Percentiles rank a stretch among this genome's conserved stretches.
These are phyloP conservation scores for Morus bassanus DNA, from an alignment of 2,797 vertebrate species.

Conservation along the genomic window DNA sequence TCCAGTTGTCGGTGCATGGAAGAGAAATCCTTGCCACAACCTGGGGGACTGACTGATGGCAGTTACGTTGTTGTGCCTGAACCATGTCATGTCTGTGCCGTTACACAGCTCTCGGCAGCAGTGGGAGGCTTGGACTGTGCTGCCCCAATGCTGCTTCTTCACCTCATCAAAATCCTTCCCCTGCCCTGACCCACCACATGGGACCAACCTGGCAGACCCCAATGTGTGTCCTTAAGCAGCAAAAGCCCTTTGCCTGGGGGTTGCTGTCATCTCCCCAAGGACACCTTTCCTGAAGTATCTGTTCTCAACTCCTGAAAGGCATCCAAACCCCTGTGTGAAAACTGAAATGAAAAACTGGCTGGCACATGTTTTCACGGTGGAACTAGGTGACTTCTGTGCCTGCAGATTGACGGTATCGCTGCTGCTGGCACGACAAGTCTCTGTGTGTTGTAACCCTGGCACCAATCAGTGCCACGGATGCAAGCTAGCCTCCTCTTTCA, in stretches of 20 bases:
- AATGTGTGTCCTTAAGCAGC: rapidly evolving
- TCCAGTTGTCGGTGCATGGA: rapidly evolving
- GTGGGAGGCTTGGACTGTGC: not conserved
- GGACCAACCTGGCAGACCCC: not conserved
- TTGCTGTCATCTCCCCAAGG: not conserved
- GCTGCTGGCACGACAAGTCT: conserved; percentile 39
- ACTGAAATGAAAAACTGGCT: conserved; percentile 11
- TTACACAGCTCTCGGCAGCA: not conserved
- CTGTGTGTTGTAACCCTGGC: conserved; percentile 51
- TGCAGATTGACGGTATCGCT: conserved; percentile 31
- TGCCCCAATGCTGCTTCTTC: not conserved
- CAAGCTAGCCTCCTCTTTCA: conserved; percentile 41
- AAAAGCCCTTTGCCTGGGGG: not conserved
- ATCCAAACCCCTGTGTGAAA: conserved; percentile 37
- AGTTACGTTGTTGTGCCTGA: not conserved
- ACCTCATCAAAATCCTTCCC: not conserved
- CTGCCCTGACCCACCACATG: not conserved
- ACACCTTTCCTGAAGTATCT: not conserved
- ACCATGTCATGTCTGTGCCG: not conserved
- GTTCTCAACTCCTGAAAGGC: conserved; percentile 13
- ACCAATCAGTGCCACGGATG: conserved; percentile 47
- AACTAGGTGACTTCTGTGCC: conserved; percentile 25
- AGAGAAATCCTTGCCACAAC: not conserved
- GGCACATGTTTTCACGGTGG: not conserved
- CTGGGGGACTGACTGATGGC: not conserved